Conservation (phyloP, 2,888 invertebrate species). For the Thymelicus acteon region DNA sequence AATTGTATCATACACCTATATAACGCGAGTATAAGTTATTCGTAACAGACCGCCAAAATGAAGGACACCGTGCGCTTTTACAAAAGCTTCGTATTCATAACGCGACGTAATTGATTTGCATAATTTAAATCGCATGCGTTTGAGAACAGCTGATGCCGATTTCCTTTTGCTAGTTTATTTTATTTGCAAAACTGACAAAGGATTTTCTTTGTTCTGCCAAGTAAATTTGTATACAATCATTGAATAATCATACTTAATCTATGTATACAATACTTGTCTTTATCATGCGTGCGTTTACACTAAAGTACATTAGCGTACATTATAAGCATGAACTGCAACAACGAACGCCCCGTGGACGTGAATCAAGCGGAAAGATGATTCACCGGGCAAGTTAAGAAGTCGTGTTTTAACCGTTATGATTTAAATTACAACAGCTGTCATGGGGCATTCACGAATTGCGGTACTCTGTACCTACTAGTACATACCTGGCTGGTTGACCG, state of each 20-base stretch:
- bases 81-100: conserved; percentile 37
- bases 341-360: conserved; percentile 48
- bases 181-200: conserved; percentile 14
- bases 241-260: conserved; percentile 2
- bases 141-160: conserved; percentile 47
- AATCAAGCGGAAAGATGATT: conserved; percentile 81
- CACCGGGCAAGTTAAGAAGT: conserved; percentile 70
- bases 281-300: conserved; percentile 16
- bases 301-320: conserved; percentile 10
- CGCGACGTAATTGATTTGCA: conserved; percentile 40
- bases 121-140: conserved; percentile 24
- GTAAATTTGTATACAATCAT: conserved; percentile 30
- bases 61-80: conserved; percentile 61
- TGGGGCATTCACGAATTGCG: conserved; percentile 70
- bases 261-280: background rate
- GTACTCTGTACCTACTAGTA: conserved; percentile 70
- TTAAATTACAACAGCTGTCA: conserved; percentile 77
- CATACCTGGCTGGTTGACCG: conserved; percentile 53
- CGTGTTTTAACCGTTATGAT: conserved; percentile 73
- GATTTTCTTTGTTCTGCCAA: conserved; percentile 27
- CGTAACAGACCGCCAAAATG: conserved; percentile 60
- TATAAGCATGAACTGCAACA: conserved; percentile 16
- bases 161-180: conserved; percentile 41
- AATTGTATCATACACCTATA: conserved; percentile 62
- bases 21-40: conserved; percentile 47